Conservation (phyloP, 2,113 vertebrate species). For the Tragelaphus strepsiceros region DNA sequence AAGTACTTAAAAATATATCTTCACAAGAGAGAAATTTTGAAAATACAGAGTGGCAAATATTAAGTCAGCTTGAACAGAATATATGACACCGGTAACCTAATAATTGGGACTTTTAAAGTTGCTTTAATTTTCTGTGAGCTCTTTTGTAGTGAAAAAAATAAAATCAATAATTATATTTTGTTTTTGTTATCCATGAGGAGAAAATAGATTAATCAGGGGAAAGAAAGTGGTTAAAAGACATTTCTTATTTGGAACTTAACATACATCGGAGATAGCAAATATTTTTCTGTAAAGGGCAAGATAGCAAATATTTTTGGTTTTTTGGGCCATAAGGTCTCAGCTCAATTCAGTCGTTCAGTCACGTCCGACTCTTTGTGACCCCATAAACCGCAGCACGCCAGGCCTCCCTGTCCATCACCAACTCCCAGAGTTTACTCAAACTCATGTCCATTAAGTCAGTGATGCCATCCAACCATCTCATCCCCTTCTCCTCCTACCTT, state of each 20-base stretch:
- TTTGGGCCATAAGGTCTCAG: not conserved
- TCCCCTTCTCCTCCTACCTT: not conserved
- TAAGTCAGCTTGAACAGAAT: not conserved
- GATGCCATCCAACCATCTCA: not conserved
- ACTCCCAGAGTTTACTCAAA: not conserved
- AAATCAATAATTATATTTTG: not conserved
- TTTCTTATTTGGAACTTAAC: not conserved
- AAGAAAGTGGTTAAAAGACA: not conserved
- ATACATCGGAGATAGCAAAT: not conserved
- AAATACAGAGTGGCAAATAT: not conserved
- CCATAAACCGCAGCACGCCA: rapidly evolving
- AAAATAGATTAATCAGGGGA: not conserved
- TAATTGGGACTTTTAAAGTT: not conserved
- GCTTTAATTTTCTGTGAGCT: not conserved
- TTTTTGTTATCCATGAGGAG: not conserved
- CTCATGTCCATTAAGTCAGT: not conserved
- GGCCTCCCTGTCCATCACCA: not conserved
- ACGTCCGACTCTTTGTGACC: rapidly evolving
- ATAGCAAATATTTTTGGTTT: not conserved
- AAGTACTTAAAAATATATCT: not conserved
- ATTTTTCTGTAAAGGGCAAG: not conserved
- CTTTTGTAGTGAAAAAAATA: not conserved
- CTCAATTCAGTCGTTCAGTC: not conserved
- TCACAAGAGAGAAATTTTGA: not conserved
- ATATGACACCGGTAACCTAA: not conserved